Conservation (phyloP, 1,140 invertebrate species). For the Hyles vespertilio region DNA sequence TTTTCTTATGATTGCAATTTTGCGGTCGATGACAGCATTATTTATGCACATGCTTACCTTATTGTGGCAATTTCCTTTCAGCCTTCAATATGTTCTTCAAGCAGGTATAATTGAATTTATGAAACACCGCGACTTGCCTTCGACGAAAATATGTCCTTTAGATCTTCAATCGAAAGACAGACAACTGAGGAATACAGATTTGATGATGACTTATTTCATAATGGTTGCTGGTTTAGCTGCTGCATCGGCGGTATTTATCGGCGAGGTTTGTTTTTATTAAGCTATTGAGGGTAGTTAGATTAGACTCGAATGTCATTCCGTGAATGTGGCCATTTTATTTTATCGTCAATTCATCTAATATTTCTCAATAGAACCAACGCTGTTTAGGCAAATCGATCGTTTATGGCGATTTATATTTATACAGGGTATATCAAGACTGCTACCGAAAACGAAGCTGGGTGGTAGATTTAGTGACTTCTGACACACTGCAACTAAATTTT, state of each 20-base stretch:
- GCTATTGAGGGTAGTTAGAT: too few species aligned
- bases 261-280: conserved; percentile 72
- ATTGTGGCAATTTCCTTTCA: conserved; percentile 55
- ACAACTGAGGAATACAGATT: conserved; percentile 81
- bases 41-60: neutral
- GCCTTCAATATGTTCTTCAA: conserved; percentile 81
- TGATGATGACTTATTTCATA: conserved; percentile 84
- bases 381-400: too few species aligned
- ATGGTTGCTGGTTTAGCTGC: conserved; percentile 80
- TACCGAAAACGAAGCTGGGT: too few species aligned
- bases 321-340: too few species aligned
- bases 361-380: too few species aligned
- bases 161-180: conserved; percentile 87
- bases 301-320: too few species aligned
- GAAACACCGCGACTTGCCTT: conserved; percentile 78
- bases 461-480: too few species aligned
- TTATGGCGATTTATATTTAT: too few species aligned
- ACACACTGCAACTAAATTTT: too few species aligned
- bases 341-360: too few species aligned
- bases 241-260: conserved; percentile 78
- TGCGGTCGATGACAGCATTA: neutral
- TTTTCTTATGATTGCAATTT: neutral
- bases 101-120: conserved; percentile 83
- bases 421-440: too few species aligned
- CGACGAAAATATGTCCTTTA: conserved; percentile 85